Evolutionary conservation across 2,888 invertebrate genomes (phyloP), one percentile per base, ranked within the genome.

Genomic region (Priocnemis perturbator): DNA sequence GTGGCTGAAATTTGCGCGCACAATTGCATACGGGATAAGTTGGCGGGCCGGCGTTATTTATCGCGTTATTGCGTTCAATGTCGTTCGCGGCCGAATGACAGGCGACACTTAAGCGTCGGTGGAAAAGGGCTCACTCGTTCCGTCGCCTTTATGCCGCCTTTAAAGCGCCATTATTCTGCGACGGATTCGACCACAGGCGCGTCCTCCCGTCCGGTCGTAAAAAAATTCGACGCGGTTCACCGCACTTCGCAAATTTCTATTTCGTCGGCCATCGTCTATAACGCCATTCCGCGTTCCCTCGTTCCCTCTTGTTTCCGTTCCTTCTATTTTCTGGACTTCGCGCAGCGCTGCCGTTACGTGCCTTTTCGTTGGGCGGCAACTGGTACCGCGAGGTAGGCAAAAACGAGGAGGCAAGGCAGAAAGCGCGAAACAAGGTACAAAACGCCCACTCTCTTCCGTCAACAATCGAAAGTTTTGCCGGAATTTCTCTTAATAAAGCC

Each of bases 31-130:
- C 7, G 11, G 37, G 4, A 37, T 11, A 37, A 37, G 37, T 37
- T 37, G 11, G 4, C 37, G 37, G 37, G 2, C 11, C 11, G 37
- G 44, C 30, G 60, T 70, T 76, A 66, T 70, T 76, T 70, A 68
- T 73, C 77, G 44, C 26, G 48, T 76, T 73, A 70, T 70, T 64
- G 61, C 73, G 61, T 47, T 37, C 63, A 64, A 62, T 64, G 64
- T 62, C 57, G 65, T 53, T 58, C 53, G 50, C 60, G 63, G 50
- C 69, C 67, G 53, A 68, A 68, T 66, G 67, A 61, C 70, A 26
- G 65, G 53, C 30, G 19, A 17, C 77, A 21, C 62, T 77, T 73
- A 63, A 57, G 60, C 55, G 73, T 67, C 73, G 70, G 70, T 76
- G 77, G 77, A 37, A 37, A 37, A 76, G 68, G 69, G 17, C 17